Percentiles rank a stretch among this genome's conserved stretches.
Evolutionary conservation across 2,888 invertebrate genomes (phyloP).

Genomic region (Amphimallon solstitiale): DNA sequence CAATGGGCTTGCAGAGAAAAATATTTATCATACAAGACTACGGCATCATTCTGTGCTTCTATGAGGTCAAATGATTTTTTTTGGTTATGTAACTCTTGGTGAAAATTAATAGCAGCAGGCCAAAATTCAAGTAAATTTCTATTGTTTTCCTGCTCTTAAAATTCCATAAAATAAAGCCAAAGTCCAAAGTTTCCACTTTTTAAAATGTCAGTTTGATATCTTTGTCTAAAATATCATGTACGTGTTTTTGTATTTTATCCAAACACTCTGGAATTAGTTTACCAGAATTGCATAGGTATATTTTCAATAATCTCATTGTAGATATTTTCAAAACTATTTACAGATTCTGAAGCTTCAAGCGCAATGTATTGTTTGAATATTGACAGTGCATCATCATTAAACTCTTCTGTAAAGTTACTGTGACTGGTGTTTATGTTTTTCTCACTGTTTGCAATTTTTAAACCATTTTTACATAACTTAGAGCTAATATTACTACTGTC

Average conservation of each 20-base stretch:
- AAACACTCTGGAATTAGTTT: slow-evolving; percentile 77
- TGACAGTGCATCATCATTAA: slow-evolving; percentile 71
- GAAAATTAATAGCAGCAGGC: slow-evolving; percentile 88
- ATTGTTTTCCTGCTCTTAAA: slow-evolving; percentile 86
- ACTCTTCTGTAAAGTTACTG: slow-evolving; percentile 49
- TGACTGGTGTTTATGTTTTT: slow-evolving; percentile 3
- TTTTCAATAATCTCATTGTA: slow-evolving; percentile 72
- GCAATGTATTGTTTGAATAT: slow-evolving; percentile 84
- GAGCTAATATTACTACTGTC: slow-evolving; percentile 56
- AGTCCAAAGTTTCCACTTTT: slow-evolving; percentile 82
- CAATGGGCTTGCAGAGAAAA: slow-evolving; percentile 93
- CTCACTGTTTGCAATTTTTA: slow-evolving; percentile 38
- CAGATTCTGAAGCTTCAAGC: slow-evolving; percentile 71
- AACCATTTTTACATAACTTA: slow-evolving; percentile 49
- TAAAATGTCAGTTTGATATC: slow-evolving; percentile 92
- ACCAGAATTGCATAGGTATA: slow-evolving; percentile 74
- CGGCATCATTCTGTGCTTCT: slow-evolving; percentile 92
- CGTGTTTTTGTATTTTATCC: slow-evolving; percentile 75
- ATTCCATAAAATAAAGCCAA: slow-evolving; percentile 95
- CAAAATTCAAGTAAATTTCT: slow-evolving; percentile 86
- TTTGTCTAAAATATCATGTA: slow-evolving; percentile 73
- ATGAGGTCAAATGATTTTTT: slow-evolving; percentile 69
- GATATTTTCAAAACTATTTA: slow-evolving; percentile 69
- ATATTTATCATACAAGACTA: slow-evolving; percentile 95
- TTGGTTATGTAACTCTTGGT: slow-evolving; percentile 73